Evolutionary conservation across 2,113 vertebrate species (phyloP).

Genomic region (Eulemur macaco): DNA sequence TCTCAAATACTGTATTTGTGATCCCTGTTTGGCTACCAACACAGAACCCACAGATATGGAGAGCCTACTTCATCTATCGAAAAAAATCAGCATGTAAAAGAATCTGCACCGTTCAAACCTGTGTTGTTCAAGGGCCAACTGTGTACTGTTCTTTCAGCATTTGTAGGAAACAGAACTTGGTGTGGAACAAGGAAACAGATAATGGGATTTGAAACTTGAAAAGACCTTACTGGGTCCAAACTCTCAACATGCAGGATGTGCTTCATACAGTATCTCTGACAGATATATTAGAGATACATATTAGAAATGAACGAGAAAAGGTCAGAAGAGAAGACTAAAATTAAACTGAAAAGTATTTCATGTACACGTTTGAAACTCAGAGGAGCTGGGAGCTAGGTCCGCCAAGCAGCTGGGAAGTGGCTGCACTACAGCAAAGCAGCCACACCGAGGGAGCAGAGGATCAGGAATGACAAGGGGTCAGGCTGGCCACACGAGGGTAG

Average conservation of each 20-base stretch:
- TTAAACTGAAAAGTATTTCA: not conserved
- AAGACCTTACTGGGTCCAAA: not conserved
- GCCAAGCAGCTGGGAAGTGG: too few relatives aligned
- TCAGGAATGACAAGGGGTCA: constrained; percentile 44
- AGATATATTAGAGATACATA: not conserved
- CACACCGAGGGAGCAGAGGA: constrained; percentile 67
- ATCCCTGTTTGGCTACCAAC: not conserved
- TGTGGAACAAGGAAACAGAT: not conserved
- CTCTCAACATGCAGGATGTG: not conserved
- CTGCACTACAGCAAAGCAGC: constrained; percentile 52
- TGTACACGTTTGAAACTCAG: not conserved
- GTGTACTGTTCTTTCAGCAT: not conserved
- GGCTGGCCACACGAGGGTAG: constrained; percentile 68
- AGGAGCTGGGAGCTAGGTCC: not conserved
- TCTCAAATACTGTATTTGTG: not conserved
- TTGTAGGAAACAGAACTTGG: not conserved
- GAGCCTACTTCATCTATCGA: not conserved
- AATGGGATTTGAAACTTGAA: not conserved
- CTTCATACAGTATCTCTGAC: not conserved
- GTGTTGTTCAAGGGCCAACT: not conserved
- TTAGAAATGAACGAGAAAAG: not conserved
- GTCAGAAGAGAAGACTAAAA: not conserved
- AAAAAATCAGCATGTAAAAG: not conserved
- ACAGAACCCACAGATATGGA: not conserved
- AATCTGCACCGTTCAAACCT: not conserved